phyloP scores from a whole-genome alignment of 2,888 invertebrate genomes.

The Acanthoscelides obtectus region DNA sequence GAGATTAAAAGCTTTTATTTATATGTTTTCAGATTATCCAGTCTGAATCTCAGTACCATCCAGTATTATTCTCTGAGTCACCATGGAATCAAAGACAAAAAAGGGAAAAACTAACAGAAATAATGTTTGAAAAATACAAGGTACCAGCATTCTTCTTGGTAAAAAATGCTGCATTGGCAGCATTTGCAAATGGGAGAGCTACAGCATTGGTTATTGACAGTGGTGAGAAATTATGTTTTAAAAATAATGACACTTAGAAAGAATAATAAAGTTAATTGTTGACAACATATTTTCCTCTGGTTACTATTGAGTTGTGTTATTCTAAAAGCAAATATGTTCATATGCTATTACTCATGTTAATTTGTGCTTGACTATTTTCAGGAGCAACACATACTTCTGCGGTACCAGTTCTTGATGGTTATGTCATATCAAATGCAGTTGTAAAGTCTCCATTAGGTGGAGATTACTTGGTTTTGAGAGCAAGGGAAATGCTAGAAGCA shows the following conservation, averaged over 20 bases:
- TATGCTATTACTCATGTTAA: too few relatives aligned
- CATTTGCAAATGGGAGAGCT: conserved; percentile 91
- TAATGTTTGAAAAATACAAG: conserved; percentile 98
- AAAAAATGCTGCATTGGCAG: conserved; percentile 96
- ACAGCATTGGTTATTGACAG: conserved; percentile 54
- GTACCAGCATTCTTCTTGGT: conserved; percentile 97
- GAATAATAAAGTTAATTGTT: too few relatives aligned
- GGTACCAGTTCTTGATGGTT: conserved; percentile 90
- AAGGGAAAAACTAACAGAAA: conserved; percentile 90
- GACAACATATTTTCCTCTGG: conserved; percentile 25
- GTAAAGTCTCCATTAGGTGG: conserved; percentile 95
- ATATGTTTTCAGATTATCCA: conserved; percentile 65
- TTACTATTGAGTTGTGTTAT: too few relatives aligned
- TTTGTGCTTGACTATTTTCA: too few relatives aligned
- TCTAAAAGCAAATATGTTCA: too few relatives aligned
- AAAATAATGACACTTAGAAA: too few relatives aligned
- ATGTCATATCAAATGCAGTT: conserved; percentile 91
- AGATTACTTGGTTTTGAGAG: conserved; percentile 84
- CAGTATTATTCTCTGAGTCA: conserved; percentile 95
- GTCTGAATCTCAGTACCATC: conserved; percentile 92
- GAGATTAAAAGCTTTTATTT: too few relatives aligned
- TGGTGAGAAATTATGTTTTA: conserved; percentile 28
- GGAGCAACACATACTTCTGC: conserved; percentile 98
- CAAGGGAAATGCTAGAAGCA: conserved; percentile 51
- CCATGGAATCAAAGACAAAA: conserved; percentile 93